Evolutionary conservation across 2,797 vertebrate genomes (phyloP), one percentile per base, ranked within the genome.

Genomic region (Aeoliscus strigatus): DNA sequence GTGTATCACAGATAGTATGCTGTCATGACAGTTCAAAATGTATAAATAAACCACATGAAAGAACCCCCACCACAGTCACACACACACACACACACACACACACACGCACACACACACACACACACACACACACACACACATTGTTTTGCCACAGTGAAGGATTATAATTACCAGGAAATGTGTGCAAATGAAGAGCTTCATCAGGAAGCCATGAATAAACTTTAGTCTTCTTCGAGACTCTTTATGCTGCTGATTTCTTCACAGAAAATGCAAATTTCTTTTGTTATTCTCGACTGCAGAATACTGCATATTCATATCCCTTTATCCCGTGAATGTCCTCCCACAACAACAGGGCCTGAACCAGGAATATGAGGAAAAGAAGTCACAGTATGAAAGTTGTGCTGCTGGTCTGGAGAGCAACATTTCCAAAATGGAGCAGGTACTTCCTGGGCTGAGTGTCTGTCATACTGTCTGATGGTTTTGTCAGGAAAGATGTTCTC

Each of bases 321-420:
- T n/a, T n/a, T n/a, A n/a, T n/a, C n/a, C n/a, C 64, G 15, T 71
- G 60, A 56, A 1, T 45, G 27, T 32, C 30, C 11, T 48, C 47
- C 73, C 60, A 62, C 64, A 62, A 24, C 36, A 10, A 77, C 75
- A 99, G 96, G 94, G 94, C 56, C 77, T 97, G 37, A 91, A 77
- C 66, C 92, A 93, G 60, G 92, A 95, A 53, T 83, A 90, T 24
- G 92, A 95, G 5, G 92, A 91, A 36, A 99, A 91, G 81, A 99
- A 96, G 77, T 67, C 79, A 4, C 93, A 91, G 11, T 98, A 98
- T 3, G 92, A 98, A 74, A 95, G 92, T 44, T 97, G 94, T 42
- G 89, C 93, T 1, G 94, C 92, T 0, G 94, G 96, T 45, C 64
- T 98, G 52, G 96, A 98, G 77, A 98, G 94, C 81, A 94, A 92